Conservation (phyloP, 2,888 invertebrate species). For the Agonopterix subpropinquella region DNA sequence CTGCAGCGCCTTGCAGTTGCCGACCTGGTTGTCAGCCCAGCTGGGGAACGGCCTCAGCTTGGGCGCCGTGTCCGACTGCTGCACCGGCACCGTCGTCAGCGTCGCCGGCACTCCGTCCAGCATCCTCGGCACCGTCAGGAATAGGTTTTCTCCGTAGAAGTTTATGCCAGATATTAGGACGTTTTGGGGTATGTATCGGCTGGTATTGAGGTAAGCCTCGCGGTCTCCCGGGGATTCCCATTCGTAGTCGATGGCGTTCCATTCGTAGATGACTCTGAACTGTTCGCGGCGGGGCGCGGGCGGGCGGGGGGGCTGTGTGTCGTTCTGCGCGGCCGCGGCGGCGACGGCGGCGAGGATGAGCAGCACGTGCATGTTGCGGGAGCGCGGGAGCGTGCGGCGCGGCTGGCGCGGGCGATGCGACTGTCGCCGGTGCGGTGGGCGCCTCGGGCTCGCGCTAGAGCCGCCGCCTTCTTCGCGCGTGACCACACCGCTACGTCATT, state of each 20-base stretch:
- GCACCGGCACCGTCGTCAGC: conserved; percentile 74
- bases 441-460: conserved; percentile 23
- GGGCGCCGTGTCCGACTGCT: conserved; percentile 70
- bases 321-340: conserved; percentile 58
- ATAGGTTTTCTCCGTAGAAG: conserved; percentile 79
- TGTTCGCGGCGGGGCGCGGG: conserved; percentile 62
- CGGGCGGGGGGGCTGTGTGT: conserved; percentile 36
- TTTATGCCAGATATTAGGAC: conserved; percentile 81
- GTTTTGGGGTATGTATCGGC: conserved; percentile 79
- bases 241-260: conserved; percentile 81
- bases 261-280: conserved; percentile 83
- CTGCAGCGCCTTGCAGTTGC: conserved; percentile 82
- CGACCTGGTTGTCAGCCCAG: conserved; percentile 80
- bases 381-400: conserved; percentile 47
- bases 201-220: conserved; percentile 69
- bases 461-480: conserved; percentile 34
- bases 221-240: conserved; percentile 78
- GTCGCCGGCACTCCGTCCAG: conserved; percentile 83
- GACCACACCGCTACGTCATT: conserved; percentile 37
- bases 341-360: conserved; percentile 47
- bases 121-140: conserved; percentile 82
- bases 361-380: conserved; percentile 44
- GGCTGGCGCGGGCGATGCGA: conserved; percentile 48
- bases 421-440: conserved; percentile 43
- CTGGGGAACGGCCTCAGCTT: conserved; percentile 81